Percentiles rank a stretch among this genome's conserved stretches.
phyloP scores from a whole-genome alignment of 92 coral and sea anemone species.

The Siderastrea radians region DNA sequence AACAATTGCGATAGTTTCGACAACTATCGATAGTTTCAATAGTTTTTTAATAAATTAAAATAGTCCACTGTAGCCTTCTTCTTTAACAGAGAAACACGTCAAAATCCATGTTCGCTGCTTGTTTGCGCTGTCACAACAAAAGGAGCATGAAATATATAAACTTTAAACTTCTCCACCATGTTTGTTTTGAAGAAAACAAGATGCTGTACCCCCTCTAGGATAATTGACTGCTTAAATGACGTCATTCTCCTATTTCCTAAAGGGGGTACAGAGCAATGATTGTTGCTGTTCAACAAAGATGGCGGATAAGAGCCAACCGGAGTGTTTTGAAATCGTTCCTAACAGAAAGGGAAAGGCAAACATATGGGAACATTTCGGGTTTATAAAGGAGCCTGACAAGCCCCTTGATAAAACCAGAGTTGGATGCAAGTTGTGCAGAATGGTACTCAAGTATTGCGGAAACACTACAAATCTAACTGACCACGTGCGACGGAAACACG shows the following conservation, averaged over 20 bases:
- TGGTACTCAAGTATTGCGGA: constrained; percentile 24
- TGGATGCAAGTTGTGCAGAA: constrained; percentile 27
- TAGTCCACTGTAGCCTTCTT: constrained; percentile 6
- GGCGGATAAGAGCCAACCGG: background rate
- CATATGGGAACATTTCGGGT: constrained; percentile 15
- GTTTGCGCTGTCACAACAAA: constrained; percentile 6
- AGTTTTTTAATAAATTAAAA: background rate
- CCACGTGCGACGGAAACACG: constrained; percentile 20
- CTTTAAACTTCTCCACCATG: constrained; percentile 18
- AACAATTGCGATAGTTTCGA: background rate
- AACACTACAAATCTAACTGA: constrained; percentile 40
- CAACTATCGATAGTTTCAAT: constrained; percentile 14
- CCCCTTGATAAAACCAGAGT: constrained; percentile 32
- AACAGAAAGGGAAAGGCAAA: constrained; percentile 28
- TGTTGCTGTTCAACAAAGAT: background rate
- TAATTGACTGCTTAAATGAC: background rate
- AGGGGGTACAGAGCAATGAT: background rate
- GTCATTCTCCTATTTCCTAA: too few relatives aligned
- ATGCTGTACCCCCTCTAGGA: constrained; percentile 10
- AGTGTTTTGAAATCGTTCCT: constrained; percentile 24
- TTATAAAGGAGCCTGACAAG: background rate
- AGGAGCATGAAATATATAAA: background rate
- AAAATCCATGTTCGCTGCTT: background rate
- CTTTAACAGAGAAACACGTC: constrained; percentile 10
- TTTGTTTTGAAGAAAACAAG: constrained; percentile 10